phyloP scores from a whole-genome alignment of 2,113 vertebrate species.

The Fregata magnificens region DNA sequence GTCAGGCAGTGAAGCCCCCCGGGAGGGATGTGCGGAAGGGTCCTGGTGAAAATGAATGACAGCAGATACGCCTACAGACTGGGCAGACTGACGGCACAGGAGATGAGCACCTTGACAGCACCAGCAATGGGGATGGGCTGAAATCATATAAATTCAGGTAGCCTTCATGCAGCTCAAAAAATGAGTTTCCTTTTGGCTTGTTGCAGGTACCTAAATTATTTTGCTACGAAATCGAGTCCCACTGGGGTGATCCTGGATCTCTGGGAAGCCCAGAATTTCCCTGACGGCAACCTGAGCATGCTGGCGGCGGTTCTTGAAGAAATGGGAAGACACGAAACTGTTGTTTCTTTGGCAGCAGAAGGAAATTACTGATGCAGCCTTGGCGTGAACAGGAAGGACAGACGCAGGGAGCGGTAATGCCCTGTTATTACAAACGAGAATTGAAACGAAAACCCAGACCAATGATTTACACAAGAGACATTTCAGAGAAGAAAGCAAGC shows the following conservation, averaged over 20 bases:
- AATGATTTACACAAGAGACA: conserved; percentile 62
- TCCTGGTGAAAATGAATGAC: neutral
- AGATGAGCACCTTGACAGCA: conserved; percentile 48
- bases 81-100: neutral
- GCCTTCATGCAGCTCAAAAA: neutral
- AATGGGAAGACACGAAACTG: conserved; percentile 90
- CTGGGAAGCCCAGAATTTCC: conserved; percentile 96
- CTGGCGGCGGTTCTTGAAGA: conserved; percentile 92
- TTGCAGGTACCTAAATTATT: conserved; percentile 94
- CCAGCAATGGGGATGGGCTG: conserved; percentile 35
- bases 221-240: conserved; percentile 94
- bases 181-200: neutral
- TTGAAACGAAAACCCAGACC: conserved; percentile 59
- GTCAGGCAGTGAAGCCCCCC: fast-evolving
- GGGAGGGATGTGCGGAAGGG: neutral
- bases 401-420: conserved; percentile 10
- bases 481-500: conserved; percentile 47
- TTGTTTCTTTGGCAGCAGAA: conserved; percentile 85
- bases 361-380: conserved; percentile 79
- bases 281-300: conserved; percentile 90
- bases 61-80: neutral
- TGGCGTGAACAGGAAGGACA: conserved; percentile 27
- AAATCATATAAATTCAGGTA: neutral
- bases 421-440: conserved; percentile 10
- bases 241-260: conserved; percentile 95